Base-by-base conservation (phyloP, 2,888 invertebrate genomes). In the Leptopilina myrica region DNA sequence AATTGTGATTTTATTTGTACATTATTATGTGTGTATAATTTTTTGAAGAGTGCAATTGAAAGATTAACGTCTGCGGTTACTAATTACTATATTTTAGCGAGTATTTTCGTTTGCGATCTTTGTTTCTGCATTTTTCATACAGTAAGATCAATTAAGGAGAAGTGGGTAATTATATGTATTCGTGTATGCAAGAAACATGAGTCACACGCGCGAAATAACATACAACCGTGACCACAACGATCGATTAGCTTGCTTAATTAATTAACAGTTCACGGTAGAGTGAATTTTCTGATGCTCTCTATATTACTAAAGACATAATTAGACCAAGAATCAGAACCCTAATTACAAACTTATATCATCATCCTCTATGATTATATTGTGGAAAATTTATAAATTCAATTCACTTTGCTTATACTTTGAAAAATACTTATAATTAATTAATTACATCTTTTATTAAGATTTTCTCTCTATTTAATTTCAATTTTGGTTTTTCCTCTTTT, bases 171-270 rank as follows among this genome's bases (percentile, higher is more conserved):
- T 80, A 69, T 49, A 49, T 43, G 8, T 73, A 40, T 49, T 9
- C 33, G 73, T 73, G 75, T 77, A 59, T 64, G 56, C 77, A 80
- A 80, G 77, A 75, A 80, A 76, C 77, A 76, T 75, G 62, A 73
- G 75, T 78, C 65, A 65, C 78, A 76, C 78, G 64, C 64, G 79
- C 33, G 8, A 26, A 69, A 62, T 76, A 77, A 76, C 77, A 8
- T 43, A 78, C 66, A 59, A 62, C 73, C 78, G 75, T 82, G 83
- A 82, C 82, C 82, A 77, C 79, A 76, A 79, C 56, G 79, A 83
- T 81, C 79, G 79, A 83, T 82, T 82, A 81, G 66, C 14, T 26
- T 73, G 76, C 77, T 80, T 83, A 84, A 81, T 84, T 84, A 82
- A 84, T 84, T 81, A 82, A 80, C 66, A 64, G 15, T 65, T 82